These are phyloP conservation scores for Lagopus leucura DNA, from an alignment of 2,113 vertebrate species.

Conservation along the genomic window DNA sequence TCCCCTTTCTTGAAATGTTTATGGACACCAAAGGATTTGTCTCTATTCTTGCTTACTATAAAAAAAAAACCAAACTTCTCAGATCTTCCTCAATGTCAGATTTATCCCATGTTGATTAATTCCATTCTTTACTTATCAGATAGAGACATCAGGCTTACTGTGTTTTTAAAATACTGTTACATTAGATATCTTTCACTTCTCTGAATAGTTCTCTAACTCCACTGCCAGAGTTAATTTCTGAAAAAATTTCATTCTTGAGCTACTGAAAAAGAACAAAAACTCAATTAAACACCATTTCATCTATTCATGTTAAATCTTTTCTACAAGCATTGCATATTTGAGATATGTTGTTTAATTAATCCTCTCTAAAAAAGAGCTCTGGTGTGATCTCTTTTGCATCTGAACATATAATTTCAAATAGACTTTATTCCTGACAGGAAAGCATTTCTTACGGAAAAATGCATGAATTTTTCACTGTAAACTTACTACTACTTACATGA, in stretches of 20 bases:
- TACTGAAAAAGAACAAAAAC: accelerated
- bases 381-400: background rate
- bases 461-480: background rate
- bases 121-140: background rate
- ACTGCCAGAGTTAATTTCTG: background rate
- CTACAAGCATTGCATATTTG: background rate
- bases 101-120: background rate
- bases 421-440: background rate
- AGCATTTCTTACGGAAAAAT: background rate
- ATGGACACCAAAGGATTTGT: background rate
- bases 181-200: background rate
- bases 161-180: background rate
- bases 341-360: background rate
- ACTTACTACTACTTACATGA: background rate
- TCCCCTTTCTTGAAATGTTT: background rate
- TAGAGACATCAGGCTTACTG: background rate
- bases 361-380: accelerated
- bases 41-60: background rate
- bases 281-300: background rate
- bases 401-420: background rate
- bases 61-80: background rate
- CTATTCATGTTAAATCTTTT: background rate
- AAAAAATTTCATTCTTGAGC: background rate
- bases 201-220: background rate
- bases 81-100: background rate